Conservation (phyloP, 2,113 vertebrate species). For the Sorex araneus region DNA sequence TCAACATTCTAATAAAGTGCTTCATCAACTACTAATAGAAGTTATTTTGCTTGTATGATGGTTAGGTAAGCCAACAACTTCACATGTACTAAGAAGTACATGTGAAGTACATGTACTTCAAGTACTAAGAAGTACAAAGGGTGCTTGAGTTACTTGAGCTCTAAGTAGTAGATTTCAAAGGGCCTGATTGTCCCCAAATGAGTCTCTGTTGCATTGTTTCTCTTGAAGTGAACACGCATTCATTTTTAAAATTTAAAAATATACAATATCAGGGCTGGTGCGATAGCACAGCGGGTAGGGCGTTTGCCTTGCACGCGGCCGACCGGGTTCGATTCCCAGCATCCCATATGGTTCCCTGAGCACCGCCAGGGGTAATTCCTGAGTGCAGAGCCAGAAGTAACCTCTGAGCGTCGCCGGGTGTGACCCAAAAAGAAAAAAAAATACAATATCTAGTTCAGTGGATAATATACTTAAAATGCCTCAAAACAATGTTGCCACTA, state of each 20-base stretch:
- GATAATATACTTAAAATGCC: neutral
- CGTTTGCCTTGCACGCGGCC: too few relatives aligned
- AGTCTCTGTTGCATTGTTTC: neutral
- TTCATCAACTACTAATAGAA: neutral
- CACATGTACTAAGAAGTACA: neutral
- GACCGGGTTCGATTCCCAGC: too few relatives aligned
- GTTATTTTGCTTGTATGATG: constrained; percentile 14
- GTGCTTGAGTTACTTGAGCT: neutral
- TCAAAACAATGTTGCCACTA: neutral
- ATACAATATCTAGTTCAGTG: neutral
- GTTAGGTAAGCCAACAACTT: neutral
- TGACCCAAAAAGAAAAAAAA: too few relatives aligned
- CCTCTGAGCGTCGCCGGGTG: too few relatives aligned
- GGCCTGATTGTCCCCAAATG: neutral
- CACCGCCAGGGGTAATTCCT: too few relatives aligned
- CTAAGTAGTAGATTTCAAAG: neutral
- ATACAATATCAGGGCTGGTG: too few relatives aligned
- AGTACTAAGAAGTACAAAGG: too few relatives aligned
- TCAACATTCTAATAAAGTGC: neutral
- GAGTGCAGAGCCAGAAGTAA: too few relatives aligned
- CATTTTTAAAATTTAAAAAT: constrained; percentile 32
- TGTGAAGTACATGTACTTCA: too few relatives aligned
- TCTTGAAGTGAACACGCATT: neutral
- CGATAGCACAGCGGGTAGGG: too few relatives aligned
- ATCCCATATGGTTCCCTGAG: too few relatives aligned